A percentile compares a stretch with the other conserved stretches of the same genome.
Evolutionary conservation across 2,113 vertebrate genomes (phyloP).

Genomic region (Pseudonaja textilis): DNA sequence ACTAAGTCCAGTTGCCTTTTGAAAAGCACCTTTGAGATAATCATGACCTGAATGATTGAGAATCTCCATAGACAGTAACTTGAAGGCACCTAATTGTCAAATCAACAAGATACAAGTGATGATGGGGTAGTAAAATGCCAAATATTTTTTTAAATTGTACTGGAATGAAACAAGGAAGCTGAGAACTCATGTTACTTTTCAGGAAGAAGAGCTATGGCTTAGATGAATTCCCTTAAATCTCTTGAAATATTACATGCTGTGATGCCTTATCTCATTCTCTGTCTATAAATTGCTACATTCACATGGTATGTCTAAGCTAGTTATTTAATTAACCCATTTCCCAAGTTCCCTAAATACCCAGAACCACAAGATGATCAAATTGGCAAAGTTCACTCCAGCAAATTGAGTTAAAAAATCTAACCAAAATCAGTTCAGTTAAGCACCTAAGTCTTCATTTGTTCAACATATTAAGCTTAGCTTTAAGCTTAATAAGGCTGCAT

Average conservation of each 20-base stretch:
- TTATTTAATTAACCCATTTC: background rate
- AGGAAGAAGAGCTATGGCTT: background rate
- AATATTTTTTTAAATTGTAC: background rate
- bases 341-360: background rate
- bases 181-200: background rate
- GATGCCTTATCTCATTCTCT: background rate
- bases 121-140: background rate
- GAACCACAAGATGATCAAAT: background rate
- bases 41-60: too few relatives aligned
- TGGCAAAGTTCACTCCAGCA: background rate
- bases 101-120: background rate
- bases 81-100: background rate
- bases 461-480: background rate
- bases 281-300: background rate
- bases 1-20: background rate
- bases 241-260: background rate
- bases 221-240: background rate
- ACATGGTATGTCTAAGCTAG: background rate
- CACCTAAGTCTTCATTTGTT: background rate
- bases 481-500: background rate
- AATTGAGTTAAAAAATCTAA: background rate
- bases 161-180: background rate
- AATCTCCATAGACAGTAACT: background rate
- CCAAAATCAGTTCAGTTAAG: background rate
- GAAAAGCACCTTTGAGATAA: too few relatives aligned